Evolutionary conservation across 2,797 vertebrate genomes (phyloP).

Genomic region (Trachurus trachurus): DNA sequence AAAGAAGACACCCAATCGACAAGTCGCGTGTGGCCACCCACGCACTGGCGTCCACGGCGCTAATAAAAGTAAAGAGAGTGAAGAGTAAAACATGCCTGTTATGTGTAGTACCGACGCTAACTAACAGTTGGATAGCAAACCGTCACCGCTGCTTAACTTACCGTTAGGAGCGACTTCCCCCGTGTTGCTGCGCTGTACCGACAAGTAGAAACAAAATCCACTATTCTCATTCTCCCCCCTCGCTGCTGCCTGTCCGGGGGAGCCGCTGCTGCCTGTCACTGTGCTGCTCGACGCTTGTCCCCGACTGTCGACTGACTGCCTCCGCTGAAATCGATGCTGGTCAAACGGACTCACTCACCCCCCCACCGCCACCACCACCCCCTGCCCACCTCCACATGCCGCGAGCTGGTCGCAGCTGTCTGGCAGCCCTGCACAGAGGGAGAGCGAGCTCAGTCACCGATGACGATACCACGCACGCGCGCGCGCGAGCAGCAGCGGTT

Average conservation of each 20-base stretch:
- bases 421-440: conserved; percentile 10
- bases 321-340: conserved; percentile 33
- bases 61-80: background rate
- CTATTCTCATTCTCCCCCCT: conserved; percentile 76
- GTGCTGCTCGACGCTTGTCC: background rate
- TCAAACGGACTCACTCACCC: conserved; percentile 28
- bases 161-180: conserved; percentile 64
- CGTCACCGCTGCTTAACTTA: conserved; percentile 67
- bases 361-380: background rate
- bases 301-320: conserved; percentile 5
- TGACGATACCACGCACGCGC: conserved; percentile 52
- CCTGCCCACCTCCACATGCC: conserved; percentile 42
- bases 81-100: background rate
- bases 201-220: conserved; percentile 50
- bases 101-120: background rate
- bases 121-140: background rate
- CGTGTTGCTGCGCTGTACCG: conserved; percentile 50
- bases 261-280: conserved; percentile 23
- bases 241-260: conserved; percentile 31
- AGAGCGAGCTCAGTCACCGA: background rate
- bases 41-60: background rate
- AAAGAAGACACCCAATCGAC: background rate
- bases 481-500: background rate
- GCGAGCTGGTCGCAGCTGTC: conserved; percentile 57
- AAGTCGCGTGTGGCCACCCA: background rate